phyloP scores from a whole-genome alignment of 2,797 vertebrate genomes.

The Neosalanx taihuensis region DNA sequence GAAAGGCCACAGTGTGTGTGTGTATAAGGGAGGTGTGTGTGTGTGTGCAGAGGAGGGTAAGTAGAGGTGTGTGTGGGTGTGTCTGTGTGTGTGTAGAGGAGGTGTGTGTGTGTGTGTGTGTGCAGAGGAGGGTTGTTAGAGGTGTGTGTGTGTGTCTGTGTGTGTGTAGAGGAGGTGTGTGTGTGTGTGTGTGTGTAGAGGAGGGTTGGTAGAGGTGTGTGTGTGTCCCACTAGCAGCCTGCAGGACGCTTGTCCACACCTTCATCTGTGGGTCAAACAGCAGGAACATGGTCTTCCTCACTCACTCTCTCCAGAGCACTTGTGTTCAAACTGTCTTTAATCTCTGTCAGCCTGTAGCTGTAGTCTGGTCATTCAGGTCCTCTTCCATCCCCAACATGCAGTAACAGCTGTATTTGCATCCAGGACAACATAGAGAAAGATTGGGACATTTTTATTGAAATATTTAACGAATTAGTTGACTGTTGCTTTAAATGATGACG shows the following conservation, averaged over 20 bases:
- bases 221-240: no score
- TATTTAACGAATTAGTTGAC: conserved; percentile 27
- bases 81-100: conserved; percentile 18
- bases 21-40: background rate
- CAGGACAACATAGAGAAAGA: background rate
- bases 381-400: background rate
- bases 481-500: conserved; percentile 32
- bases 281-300: background rate
- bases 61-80: background rate
- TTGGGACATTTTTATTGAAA: conserved; percentile 15
- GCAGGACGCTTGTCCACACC: conserved; percentile 15
- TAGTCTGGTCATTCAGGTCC: background rate
- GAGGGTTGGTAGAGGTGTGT: no score
- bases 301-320: background rate
- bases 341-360: background rate
- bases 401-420: background rate
- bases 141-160: no score
- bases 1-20: conserved; percentile 60
- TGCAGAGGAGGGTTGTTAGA: no score
- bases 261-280: background rate
- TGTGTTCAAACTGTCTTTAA: background rate
- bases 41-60: background rate
- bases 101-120: no score
- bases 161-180: no score
- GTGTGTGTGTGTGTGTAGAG: no score